phyloP scores from a whole-genome alignment of 1,140 invertebrate species.

The Cotesia chilonis region DNA sequence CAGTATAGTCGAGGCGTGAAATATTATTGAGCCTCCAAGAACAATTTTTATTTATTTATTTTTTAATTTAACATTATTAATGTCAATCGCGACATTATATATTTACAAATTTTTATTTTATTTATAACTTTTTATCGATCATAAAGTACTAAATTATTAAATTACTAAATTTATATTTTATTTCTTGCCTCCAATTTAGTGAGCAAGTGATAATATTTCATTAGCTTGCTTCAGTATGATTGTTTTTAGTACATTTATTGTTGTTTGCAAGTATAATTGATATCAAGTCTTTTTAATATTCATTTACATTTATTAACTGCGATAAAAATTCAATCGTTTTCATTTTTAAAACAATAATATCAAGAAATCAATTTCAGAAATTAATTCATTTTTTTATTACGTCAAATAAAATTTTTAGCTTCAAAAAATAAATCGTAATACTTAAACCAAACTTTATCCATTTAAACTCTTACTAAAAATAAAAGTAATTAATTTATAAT shows the following conservation, averaged over 20 bases:
- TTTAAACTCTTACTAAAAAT: too few species aligned
- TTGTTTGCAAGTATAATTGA: neutral
- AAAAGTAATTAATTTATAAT: too few species aligned
- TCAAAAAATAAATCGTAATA: too few species aligned
- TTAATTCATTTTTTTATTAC: too few species aligned
- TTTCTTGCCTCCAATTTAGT: slow-evolving; percentile 17
- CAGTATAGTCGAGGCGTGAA: slow-evolving; percentile 2
- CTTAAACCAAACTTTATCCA: too few species aligned
- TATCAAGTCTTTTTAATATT: too few species aligned
- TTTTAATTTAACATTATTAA: neutral
- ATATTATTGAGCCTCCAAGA: slow-evolving; percentile 12
- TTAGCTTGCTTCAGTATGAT: slow-evolving; percentile 23
- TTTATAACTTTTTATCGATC: slow-evolving; percentile 5
- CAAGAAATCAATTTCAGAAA: too few species aligned
- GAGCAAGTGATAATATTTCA: slow-evolving; percentile 40
- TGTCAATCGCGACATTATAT: neutral
- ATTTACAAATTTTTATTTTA: neutral
- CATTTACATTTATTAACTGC: too few species aligned
- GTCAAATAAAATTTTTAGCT: too few species aligned
- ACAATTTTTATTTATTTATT: neutral
- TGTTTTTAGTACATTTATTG: slow-evolving; percentile 24
- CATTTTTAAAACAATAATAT: too few species aligned
- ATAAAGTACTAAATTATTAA: neutral
- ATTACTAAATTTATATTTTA: neutral
- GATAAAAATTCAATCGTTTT: too few species aligned